Percentiles rank a stretch among this genome's conserved stretches.
phyloP scores from a whole-genome alignment of 2,113 vertebrate genomes.

The Heloderma charlesbogerti region DNA sequence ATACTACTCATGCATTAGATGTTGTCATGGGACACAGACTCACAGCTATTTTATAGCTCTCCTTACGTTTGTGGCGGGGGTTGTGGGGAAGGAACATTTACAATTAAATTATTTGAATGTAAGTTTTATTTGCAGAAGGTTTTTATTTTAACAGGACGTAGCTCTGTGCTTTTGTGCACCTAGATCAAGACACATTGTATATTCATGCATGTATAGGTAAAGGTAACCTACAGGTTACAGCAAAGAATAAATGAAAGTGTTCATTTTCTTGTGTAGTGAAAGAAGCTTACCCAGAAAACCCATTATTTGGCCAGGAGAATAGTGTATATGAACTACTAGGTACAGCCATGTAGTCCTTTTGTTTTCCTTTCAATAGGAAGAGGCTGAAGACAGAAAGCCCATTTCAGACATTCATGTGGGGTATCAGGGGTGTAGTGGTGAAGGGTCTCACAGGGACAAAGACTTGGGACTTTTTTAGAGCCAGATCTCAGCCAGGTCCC shows the following conservation, averaged over 20 bases:
- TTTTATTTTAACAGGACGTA: neutral
- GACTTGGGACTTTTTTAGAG: no score
- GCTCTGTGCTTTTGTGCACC: neutral
- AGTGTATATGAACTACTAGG: no score
- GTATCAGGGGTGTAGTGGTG: no score
- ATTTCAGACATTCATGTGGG: no score
- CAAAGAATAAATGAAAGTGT: neutral
- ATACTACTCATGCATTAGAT: neutral
- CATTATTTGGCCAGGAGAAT: no score
- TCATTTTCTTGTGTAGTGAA: neutral
- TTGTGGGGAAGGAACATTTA: neutral
- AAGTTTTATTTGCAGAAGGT: neutral
- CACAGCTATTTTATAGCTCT: rapidly evolving
- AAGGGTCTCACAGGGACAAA: no score
- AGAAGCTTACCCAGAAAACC: neutral
- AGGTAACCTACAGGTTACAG: slow-evolving; percentile 6
- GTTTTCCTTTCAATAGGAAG: no score
- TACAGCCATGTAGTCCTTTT: no score
- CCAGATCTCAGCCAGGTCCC: no score
- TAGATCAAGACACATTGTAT: neutral
- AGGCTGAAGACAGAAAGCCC: no score
- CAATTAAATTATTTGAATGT: slow-evolving; percentile 53
- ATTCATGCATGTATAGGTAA: neutral
- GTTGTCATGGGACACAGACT: neutral
- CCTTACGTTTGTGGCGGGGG: slow-evolving; percentile 34